Base-by-base conservation (phyloP, 2,113 vertebrate species). In the Vulpes lagopus region DNA sequence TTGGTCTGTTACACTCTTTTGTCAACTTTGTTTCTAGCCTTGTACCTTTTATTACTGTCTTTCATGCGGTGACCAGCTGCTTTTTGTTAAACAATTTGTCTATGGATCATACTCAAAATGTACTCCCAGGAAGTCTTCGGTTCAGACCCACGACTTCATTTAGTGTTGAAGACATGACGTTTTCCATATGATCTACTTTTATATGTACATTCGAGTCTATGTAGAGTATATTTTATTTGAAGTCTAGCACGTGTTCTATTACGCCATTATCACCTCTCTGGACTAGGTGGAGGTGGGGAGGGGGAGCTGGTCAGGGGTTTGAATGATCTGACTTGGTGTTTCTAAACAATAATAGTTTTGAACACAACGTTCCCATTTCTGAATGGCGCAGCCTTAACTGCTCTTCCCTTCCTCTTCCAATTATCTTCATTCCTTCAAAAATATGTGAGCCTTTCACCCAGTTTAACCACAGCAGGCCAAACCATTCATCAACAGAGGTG, bases 21-120 rank as follows among this genome's bases (percentile, higher is more conserved):
- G 14, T 90, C 35, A 96, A 71, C 57, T 94, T 97, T 32, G n/a
- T 27, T 83, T 98, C 95, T 80, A 83, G 30, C 1, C 81, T 87
- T 60, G 5, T 59, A 91, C 65, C 19, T 65, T 95, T 89, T 43
- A 85, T 94, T 95, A 35, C 14, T 91, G 57, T 80, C 22, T 94
- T 96, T 92, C 78, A 64, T 74, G 92, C 11, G 86, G 51, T 65
- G 51, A 69, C 2, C 14, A 64, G 1, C 30, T 65, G 35, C 3
- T 62, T 90, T 43, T 62, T 59, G 14, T 80, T 73, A 88, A 92
- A 89, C 5, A 59, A n/a, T 84, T 35, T 60, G 73, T 69, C 19
- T 76, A 27, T 17, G 94, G 23, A 73, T 78, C n/a, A 62, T 55
- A 3, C 1, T 82, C 35, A 43, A 89, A 85, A 73, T 51, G 8